Base-by-base conservation (phyloP, 2,797 vertebrate species). In the Gymnocypris eckloni region DNA sequence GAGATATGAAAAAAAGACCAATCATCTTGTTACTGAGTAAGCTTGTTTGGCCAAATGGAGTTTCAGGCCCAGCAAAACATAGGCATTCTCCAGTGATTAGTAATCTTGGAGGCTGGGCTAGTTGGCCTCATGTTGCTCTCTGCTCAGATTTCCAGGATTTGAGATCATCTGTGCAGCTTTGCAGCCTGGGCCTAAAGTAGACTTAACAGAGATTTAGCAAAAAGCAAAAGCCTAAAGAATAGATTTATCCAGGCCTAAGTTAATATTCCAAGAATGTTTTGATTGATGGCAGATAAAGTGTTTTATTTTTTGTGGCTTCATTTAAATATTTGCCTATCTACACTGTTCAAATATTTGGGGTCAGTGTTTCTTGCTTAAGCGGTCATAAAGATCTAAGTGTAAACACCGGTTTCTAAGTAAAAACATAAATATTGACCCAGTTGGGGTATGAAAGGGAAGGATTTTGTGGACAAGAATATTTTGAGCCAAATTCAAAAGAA, bases 81-180 rank as follows among this genome's bases (percentile, higher is more conserved):
- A 90, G 61, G 90, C 94, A 93, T 95, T 94, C 93, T 89, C 93
- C 83, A 88, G 88, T 88, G 90, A 91, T 94, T 92, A 93, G 92
- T 94, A 92, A 94, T 91, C 72, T 91, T 91, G 91, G 92, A 94
- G 90, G 88, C 87, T 86, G 87, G 83, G 72, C 82, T 88, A 56
- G 81, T 89, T 92, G 89, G 90, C 90, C 91, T 91, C 84, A 75
- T 86, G 79, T 79, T 82, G 3, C 87, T 91, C 80, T 83, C 85
- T 91, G 76, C 86, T 86, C 84, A 90, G 91, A 92, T 93, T 92
- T 90, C 25, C 81, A 88, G 91, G 92, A 93, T 93, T 94, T 93
- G 79, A 92, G 91, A 92, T 94, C 91, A 91, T 94, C 92, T 94
- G 91, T 93, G 93, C 89, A 92, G 92, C 89, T 87, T 92, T 88